phyloP scores from a whole-genome alignment of 2,797 vertebrate species.

The Melanotaenia pygmaea region DNA sequence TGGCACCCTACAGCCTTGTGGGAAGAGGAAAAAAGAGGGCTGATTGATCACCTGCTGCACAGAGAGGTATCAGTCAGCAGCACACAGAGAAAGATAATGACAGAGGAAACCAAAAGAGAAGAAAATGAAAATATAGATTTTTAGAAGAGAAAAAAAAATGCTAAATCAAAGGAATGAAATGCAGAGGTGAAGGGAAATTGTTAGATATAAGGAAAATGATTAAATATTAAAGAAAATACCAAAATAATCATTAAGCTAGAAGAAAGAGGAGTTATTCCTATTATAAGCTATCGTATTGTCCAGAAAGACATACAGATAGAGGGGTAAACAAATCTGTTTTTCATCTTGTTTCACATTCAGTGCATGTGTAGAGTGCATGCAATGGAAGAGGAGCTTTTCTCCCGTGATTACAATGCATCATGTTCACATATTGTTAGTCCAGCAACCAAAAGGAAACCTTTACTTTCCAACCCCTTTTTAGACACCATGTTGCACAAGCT shows the following conservation, averaged over 20 bases:
- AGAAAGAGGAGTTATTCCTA: not conserved
- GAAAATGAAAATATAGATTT: slow-evolving; percentile 7
- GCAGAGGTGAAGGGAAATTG: no score
- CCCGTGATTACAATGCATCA: slow-evolving; percentile 21
- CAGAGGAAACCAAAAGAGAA: slow-evolving; percentile 21
- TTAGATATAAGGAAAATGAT: not conserved
- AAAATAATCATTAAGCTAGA: not conserved
- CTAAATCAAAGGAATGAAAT: not conserved
- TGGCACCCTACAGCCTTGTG: slow-evolving; percentile 46
- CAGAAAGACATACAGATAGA: slow-evolving; percentile 1
- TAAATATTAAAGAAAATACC: not conserved
- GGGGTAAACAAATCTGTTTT: not conserved
- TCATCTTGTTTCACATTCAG: slow-evolving; percentile 26
- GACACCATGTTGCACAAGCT: not conserved
- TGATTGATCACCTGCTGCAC: slow-evolving; percentile 66
- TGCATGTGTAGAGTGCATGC: slow-evolving; percentile 3
- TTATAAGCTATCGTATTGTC: slow-evolving; percentile 1
- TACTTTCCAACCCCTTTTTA: not conserved
- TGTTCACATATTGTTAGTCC: slow-evolving; percentile 9
- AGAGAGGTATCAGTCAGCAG: slow-evolving; percentile 47
- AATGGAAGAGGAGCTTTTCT: not conserved
- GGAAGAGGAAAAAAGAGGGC: slow-evolving; percentile 33
- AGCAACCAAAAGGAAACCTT: not conserved
- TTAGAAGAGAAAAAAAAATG: not conserved
- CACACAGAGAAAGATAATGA: slow-evolving; percentile 40